Evolutionary conservation across 2,113 vertebrate genomes (phyloP).

Genomic region (Toxotes jaculatrix): DNA sequence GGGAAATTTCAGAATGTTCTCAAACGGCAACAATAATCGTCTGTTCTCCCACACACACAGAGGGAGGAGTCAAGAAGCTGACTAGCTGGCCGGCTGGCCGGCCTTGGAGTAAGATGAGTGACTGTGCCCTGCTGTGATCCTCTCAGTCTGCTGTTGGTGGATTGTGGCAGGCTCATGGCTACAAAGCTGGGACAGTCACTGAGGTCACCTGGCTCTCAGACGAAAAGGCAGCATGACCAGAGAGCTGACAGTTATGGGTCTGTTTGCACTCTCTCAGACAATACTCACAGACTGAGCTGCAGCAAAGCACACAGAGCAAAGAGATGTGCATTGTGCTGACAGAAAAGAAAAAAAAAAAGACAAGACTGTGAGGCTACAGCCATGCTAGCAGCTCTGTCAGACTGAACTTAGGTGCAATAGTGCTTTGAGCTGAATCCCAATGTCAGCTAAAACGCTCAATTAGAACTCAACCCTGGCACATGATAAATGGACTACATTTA

Average conservation of each 20-base stretch:
- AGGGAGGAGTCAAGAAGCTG: constrained; percentile 54
- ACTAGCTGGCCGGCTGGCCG: constrained; percentile 50
- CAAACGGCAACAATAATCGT: constrained; percentile 60
- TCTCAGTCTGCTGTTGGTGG: constrained; percentile 65
- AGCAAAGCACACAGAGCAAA: constrained; percentile 27
- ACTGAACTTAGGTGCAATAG: background rate
- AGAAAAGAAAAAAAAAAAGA: background rate
- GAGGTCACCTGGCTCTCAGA: constrained; percentile 65
- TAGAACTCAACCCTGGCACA: background rate
- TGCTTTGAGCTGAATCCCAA: constrained; percentile 1
- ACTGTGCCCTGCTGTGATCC: constrained; percentile 44
- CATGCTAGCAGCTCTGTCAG: background rate
- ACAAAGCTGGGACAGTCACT: constrained; percentile 64
- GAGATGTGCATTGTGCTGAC: constrained; percentile 5
- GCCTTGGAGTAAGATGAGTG: constrained; percentile 49
- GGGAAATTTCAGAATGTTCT: constrained; percentile 63
- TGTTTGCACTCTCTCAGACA: constrained; percentile 27
- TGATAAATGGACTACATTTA: background rate
- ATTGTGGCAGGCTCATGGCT: constrained; percentile 51
- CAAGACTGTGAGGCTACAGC: background rate
- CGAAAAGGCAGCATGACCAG: constrained; percentile 46
- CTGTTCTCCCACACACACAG: constrained; percentile 66
- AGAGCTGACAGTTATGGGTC: constrained; percentile 34
- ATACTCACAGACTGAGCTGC: constrained; percentile 19
- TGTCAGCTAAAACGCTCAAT: background rate